Evolutionary conservation across 1,140 invertebrate genomes (phyloP), one percentile per base, ranked within the genome.

Genomic region (Aleiodes sp.): DNA sequence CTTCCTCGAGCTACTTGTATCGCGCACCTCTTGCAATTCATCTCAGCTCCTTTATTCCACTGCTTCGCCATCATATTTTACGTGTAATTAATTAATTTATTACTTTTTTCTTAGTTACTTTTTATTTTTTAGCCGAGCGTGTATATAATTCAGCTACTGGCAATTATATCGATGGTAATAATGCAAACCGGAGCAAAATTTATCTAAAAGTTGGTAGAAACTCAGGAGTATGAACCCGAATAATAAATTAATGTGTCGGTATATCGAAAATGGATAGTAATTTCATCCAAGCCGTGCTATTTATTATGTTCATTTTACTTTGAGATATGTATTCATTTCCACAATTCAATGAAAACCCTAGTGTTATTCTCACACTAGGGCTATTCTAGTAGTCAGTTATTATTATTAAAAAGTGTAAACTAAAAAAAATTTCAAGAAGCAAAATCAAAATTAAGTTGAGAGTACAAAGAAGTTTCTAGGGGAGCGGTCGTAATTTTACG

Each of bases 161-260:
- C 65, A 14, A 33, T 68, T 60, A 68, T 68, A 60, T 68, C 65
- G 33, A 31, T 21, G 31, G 65, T 52, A 52, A 57, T 46, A 24
- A 14, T 46, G 63, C 43, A 43, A 29, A 39, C 63, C 63, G 24
- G 31, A 29, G 41, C 4, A 46, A 31, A 65, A 65, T 61, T 14
- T 8, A 61, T 14, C 28, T 6, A 14, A 52, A 65, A 29, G n/a
- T 24, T 19, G 16, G 19, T 52, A n/a, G 46, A 52, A 24, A 6
- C 46, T 60, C 57, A n/a, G n/a, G n/a, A n/a, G n/a, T n/a, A n/a
- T n/a, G 57, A 60, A 60, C 61, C 29, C 52, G 35, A 21, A 57
- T 67, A 67, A 68, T 68, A 68, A 68, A 68, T 68, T 68, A 68
- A 46, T 35, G 39, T 68, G 66, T 68, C 66, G 39, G 12, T 62